Evolutionary conservation across 2,113 vertebrate species (phyloP), one percentile per base, ranked within the genome.

Genomic region (Scophthalmus maximus): DNA sequence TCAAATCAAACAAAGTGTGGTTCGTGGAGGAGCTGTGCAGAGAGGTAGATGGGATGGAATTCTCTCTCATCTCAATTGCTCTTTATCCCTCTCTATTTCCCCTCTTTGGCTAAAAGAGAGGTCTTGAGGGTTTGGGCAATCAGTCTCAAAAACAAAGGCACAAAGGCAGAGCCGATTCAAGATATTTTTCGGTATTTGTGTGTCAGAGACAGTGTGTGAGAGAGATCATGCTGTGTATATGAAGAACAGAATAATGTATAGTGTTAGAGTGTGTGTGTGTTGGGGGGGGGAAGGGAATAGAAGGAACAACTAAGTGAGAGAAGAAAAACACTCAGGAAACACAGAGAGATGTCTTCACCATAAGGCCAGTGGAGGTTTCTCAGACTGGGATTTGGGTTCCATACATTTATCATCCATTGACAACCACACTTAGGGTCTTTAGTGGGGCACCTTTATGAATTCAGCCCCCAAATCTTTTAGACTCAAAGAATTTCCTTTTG

Each of bases 11-110:
- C 73, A 79, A 77, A 60, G 40, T 47, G 57, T 46, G 52, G 46
- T 66, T 76, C 12, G 32, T 38, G 59, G 52, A 61, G 26, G 44
- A 75, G 52, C 38, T 61, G 46, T 44, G 22, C 29, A 40, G 29
- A 59, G 32, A 77, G 49, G 47, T 67, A 40, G 59, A 65, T 47
- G 22, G 53, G 26, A 51, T 68, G 53, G 67, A 65, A 57, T 69
- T 66, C 5, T 81, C 20, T 79, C 18, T 76, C 70, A 77, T 82
- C 62, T 79, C 72, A 70, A 47, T 64, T 78, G 68, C 59, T 84
- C 61, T 76, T 84, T 74, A 52, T 82, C 40, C 62, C 46, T 22
- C 50, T 76, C 30, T 72, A 6, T 83, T 65, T 78, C 71, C 75
- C 81, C 58, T 82, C 58, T 63, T n/a, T 42, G 32, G 71, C 66